Evolutionary conservation across 2,888 invertebrate genomes (phyloP).

Genomic region (Lepidochitona cinerea): DNA sequence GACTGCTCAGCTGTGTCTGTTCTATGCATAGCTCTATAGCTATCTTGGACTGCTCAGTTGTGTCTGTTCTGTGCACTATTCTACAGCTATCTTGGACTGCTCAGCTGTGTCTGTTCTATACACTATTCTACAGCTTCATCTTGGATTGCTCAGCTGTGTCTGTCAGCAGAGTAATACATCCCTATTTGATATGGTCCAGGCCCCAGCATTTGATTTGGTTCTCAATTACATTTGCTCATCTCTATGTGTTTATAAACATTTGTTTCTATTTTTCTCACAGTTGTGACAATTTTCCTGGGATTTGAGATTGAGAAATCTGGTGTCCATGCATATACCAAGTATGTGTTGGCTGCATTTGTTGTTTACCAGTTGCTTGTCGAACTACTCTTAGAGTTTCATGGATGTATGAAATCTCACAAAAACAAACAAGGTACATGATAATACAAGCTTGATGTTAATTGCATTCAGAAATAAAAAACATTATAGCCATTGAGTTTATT

Average conservation of each 20-base stretch:
- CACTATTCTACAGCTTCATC: too few species aligned
- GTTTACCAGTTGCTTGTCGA: slow-evolving; percentile 90
- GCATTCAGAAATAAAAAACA: too few species aligned
- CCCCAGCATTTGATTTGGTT: background rate
- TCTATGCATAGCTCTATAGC: too few species aligned
- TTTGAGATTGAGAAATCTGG: slow-evolving; percentile 87
- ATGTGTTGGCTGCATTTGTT: slow-evolving; percentile 89
- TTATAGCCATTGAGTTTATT: too few species aligned
- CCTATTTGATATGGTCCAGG: background rate
- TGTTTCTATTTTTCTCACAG: slow-evolving; percentile 74
- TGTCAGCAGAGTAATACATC: background rate
- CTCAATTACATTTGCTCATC: background rate
- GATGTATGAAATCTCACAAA: slow-evolving; percentile 28
- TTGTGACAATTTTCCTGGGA: slow-evolving; percentile 92
- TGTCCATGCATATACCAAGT: slow-evolving; percentile 86
- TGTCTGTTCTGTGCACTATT: too few species aligned
- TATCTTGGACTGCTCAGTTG: too few species aligned
- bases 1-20: too few species aligned
- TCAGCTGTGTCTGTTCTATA: too few species aligned
- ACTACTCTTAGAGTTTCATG: slow-evolving; percentile 75
- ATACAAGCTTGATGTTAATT: too few species aligned
- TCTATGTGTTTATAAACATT: background rate
- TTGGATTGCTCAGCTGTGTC: too few species aligned
- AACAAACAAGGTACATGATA: too few species aligned
- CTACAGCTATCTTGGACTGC: too few species aligned